Evolutionary conservation across 2,113 vertebrate species (phyloP), one percentile per base, ranked within the genome.

Genomic region (Rynchops niger): DNA sequence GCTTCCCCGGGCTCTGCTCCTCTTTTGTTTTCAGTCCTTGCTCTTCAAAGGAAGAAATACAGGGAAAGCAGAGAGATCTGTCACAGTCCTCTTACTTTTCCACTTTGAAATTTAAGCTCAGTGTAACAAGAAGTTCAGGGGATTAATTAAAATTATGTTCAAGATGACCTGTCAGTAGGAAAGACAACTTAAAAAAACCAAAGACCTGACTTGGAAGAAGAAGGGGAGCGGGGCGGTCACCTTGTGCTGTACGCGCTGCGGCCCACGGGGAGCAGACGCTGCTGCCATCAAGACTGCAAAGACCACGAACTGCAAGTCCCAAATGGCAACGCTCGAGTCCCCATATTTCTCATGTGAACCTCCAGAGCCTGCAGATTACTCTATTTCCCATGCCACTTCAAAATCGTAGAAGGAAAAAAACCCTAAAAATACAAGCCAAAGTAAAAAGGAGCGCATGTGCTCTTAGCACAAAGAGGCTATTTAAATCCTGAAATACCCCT

Each of bases 261-360:
- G 36, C 47, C 1, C 0, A 13, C 13, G 21, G 65, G 70, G n/a
- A 86, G 63, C 76, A 50, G 50, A 13, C 3, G 2, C 21, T 26
- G 12, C 11, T 69, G 12, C 22, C 2, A 30, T 26, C 34, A 32
- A 5, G 9, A 22, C 20, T 45, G n/a, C 21, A 29, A 63, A 32
- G 34, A 25, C 55, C 15, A 7, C 0, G 8, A 67, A 40, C 30
- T 5, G 9, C 38, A 36, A 52, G 23, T 22, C 26, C 47, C 47
- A 13, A 4, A 42, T 15, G 2, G 16, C 40, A 9, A 29, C 0
- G 0, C 18, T 77, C 63, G 2, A 12, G 18, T 36, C 53, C 52
- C 63, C 30, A 40, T 36, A 15, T 40, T 59, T 53, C 53, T 22
- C 65, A 36, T 9, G 2, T 20, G 62, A 76, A 15, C 43, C 5